Base-by-base conservation (phyloP, 2,888 invertebrate genomes). In the Scrobipalpa costella region DNA sequence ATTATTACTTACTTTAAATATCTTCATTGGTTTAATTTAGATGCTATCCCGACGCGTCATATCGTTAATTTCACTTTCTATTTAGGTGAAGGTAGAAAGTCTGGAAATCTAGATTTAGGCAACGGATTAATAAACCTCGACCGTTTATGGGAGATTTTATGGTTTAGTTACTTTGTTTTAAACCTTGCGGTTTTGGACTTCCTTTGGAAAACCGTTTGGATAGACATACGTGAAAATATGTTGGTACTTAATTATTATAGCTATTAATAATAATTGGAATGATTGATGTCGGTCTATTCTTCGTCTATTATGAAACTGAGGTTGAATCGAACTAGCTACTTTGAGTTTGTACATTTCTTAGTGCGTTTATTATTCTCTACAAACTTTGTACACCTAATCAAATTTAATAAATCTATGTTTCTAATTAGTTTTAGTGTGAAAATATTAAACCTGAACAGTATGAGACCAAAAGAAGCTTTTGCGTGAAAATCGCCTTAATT, bases 21-120 rank as follows among this genome's bases (percentile, higher is more conserved):
- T n/a, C 34, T 34, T 34, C 7, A 38, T 7, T 8, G 11, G 13
- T 40, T 40, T 40, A n/a, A 40, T n/a, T 40, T 40, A 40, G 40
- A n/a, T 40, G 40, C 13, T 7, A 21, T 33, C 33, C 21, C 15
- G 55, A n/a, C 8, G 7, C 21, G 55, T 33, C 21, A 21, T 21
- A 11, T 7, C 5, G 33, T 33, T 27, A 27, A 27, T 33, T n/a
- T n/a, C 13, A 6, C 7, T 27, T 11, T 9, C n/a, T n/a, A 66
- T 66, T 66, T 65, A 66, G 68, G 69, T 67, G 67, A 69, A 68
- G 63, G 63, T 68, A 69, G 72, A 73, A 70, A 71, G 67, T 67
- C 61, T 62, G 61, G 69, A 69, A 70, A 71, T 67, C 73, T 73
- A 71, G 71, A 69, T 68, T 68, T 66, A 44, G 64, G 63, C 47